Percentiles rank a stretch among this genome's conserved stretches.
Evolutionary conservation across 1,140 invertebrate species (phyloP).

Genomic region (Pachypsylla venusta): DNA sequence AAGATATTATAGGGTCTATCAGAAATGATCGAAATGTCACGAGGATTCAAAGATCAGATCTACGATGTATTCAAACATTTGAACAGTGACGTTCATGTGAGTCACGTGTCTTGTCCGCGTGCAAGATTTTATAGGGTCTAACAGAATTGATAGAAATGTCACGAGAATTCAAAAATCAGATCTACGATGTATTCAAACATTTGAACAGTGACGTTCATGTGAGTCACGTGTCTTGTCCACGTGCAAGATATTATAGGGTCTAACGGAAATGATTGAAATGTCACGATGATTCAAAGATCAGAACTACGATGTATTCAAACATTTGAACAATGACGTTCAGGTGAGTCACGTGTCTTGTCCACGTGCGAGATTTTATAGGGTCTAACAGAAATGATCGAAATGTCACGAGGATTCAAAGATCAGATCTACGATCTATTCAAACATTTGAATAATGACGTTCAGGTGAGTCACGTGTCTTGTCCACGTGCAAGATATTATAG

Average conservation of each 20-base stretch:
- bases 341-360: slow-evolving; percentile 29
- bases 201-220: slow-evolving; percentile 80
- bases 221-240: slow-evolving; percentile 14
- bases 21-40: slow-evolving; percentile 99
- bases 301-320: slow-evolving; percentile 97
- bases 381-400: no score
- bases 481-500: no score
- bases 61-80: slow-evolving; percentile 95
- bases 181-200: slow-evolving; percentile 94
- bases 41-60: slow-evolving; percentile 99
- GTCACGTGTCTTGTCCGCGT: slow-evolving; percentile 1
- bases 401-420: slow-evolving; percentile 99
- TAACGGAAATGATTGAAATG: no score
- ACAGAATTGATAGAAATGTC: no score
- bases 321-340: slow-evolving; percentile 78
- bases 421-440: slow-evolving; percentile 99
- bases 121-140: no score
- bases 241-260: no score
- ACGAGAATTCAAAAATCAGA: slow-evolving; percentile 98
- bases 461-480: slow-evolving; percentile 36
- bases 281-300: slow-evolving; percentile 99
- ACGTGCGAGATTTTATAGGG: no score
- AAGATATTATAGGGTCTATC: no score
- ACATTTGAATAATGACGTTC: slow-evolving; percentile 73
- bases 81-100: slow-evolving; percentile 71